These are phyloP conservation scores for Drosophila helvetica DNA, from an alignment of 2,888 invertebrate species.

Conservation along the genomic window DNA sequence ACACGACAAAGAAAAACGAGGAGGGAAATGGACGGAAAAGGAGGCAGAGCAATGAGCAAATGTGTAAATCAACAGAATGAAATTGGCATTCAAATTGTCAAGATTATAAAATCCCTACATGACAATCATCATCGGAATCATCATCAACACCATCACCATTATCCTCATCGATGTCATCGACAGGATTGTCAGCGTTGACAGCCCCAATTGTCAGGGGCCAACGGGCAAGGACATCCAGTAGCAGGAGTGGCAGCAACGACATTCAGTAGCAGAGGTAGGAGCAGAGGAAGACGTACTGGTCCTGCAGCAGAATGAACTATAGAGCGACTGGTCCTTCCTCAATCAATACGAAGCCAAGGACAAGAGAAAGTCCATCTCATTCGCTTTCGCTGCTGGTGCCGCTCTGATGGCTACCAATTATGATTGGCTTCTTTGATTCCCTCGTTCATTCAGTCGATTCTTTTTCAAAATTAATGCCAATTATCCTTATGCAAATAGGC, in stretches of 20 bases:
- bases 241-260: constrained; percentile 15
- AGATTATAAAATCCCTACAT: constrained; percentile 77
- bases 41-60: constrained; percentile 58
- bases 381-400: constrained; percentile 16
- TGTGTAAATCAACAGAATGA: constrained; percentile 64
- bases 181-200: constrained; percentile 69
- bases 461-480: constrained; percentile 71
- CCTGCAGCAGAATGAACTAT: not conserved
- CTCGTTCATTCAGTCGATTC: constrained; percentile 37
- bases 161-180: constrained; percentile 48
- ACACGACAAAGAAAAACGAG: not conserved
- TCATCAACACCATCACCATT: constrained; percentile 16
- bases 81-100: constrained; percentile 64
- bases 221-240: constrained; percentile 36
- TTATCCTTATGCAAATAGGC: constrained; percentile 66
- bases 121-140: constrained; percentile 57
- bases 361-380: constrained; percentile 28
- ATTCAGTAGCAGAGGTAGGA: constrained; percentile 46
- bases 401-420: constrained; percentile 62
- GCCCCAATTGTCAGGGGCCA: constrained; percentile 43
- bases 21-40: not conserved
- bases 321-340: not conserved
- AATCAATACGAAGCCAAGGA: constrained; percentile 14
- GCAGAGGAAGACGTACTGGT: constrained; percentile 48
- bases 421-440: constrained; percentile 48